Conservation (phyloP, 2,797 vertebrate genomes). For the Tragelaphus oryx region DNA sequence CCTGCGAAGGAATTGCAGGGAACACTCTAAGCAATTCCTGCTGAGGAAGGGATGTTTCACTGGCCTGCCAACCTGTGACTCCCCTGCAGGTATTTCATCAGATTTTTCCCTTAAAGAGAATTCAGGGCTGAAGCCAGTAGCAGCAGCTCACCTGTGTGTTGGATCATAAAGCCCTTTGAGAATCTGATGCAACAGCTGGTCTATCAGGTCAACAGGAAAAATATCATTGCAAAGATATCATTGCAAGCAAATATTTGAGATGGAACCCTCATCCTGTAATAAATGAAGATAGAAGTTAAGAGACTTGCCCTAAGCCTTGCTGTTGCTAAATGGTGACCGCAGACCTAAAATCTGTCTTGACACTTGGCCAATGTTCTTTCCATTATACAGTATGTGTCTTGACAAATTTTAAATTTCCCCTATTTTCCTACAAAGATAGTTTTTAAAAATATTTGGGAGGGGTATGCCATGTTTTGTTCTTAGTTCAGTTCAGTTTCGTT, state of each 20-base stretch:
- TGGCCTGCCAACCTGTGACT: background rate
- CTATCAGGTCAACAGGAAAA: background rate
- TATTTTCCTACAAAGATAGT: background rate
- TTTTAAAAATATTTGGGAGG: background rate
- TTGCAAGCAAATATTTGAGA: background rate
- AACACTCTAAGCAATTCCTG: background rate
- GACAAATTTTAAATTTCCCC: background rate
- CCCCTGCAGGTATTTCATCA: background rate
- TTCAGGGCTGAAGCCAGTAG: background rate
- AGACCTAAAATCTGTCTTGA: background rate
- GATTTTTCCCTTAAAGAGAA: background rate
- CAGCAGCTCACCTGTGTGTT: background rate
- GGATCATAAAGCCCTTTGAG: background rate
- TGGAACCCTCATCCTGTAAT: background rate
- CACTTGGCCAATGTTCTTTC: background rate
- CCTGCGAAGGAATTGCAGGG: fast-evolving
- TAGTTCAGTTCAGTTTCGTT: background rate
- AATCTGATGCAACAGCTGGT: background rate
- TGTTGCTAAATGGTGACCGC: background rate
- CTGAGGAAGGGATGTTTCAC: background rate
- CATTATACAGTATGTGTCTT: background rate
- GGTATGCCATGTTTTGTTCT: background rate
- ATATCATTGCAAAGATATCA: background rate
- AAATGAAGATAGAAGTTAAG: background rate
- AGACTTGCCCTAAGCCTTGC: background rate